Evolutionary conservation across 2,113 vertebrate genomes (phyloP), one percentile per base, ranked within the genome.

Genomic region (Gila orcuttii): DNA sequence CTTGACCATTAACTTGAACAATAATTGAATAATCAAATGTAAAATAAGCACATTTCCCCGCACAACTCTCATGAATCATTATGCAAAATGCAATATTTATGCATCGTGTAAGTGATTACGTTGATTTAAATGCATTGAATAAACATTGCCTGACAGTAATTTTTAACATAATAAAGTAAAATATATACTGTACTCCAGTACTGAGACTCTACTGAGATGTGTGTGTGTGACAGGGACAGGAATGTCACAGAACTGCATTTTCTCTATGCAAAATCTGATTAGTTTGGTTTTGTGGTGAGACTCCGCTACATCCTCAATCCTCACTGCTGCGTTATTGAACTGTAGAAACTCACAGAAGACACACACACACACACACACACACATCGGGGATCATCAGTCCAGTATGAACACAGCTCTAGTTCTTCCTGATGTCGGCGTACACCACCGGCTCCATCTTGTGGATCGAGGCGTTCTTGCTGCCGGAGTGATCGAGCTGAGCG

Each of bases 371-470:
- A 23, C 57, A 9, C 57, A 45, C 21, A 50, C 42, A 75, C 71
- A 50, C n/a, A 75, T 42, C 77, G 8, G 55, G 6, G 21, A 57
- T 57, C 55, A 79, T 28, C 78, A 25, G 78, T 80, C 78, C 78
- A 80, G 57, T 79, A 62, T 57, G 25, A 79, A 45, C 77, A 36
- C 77, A 60, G 25, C 23, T 91, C 93, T 92, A 99, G 90, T 97
- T 97, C 93, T 97, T 98, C 86, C 95, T 96, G 80, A 98, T 99
- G 91, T 99, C 97, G 42, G 97, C 97, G 55, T 98, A 99, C 80
- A 99, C 97, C 93, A 99, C 97, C 6, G 97, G 97, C 92, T 99
- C 97, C 62, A 96, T 96, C 93, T 98, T 99, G 94, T 97, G 98
- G 90, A 99, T 96, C 66, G 95, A 45, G 2, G 21, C 96, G 95